Conservation (phyloP, 1,140 invertebrate genomes). For the Pinna nobilis region DNA sequence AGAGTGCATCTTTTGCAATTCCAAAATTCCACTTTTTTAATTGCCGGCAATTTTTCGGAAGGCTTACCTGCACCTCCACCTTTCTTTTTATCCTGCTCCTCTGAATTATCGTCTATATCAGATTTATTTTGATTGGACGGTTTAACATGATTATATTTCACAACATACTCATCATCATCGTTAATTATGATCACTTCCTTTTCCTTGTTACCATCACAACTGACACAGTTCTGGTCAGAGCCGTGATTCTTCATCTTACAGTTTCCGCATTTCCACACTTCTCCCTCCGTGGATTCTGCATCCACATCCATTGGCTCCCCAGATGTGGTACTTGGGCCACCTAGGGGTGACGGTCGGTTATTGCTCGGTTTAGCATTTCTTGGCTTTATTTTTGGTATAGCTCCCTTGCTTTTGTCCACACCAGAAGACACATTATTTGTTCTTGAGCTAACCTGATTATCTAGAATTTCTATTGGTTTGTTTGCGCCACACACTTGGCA, state of each 20-base stretch:
- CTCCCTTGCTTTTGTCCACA: slow-evolving; percentile 17
- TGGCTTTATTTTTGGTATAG: slow-evolving; percentile 24
- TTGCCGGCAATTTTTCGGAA: too few species aligned
- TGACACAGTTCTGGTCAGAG: slow-evolving; percentile 28
- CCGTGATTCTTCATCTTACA: slow-evolving; percentile 51
- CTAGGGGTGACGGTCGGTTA: neutral
- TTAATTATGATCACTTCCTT: slow-evolving; percentile 43
- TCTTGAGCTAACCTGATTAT: too few species aligned
- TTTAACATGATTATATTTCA: slow-evolving; percentile 35
- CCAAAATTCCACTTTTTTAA: slow-evolving; percentile 33
- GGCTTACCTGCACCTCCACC: neutral
- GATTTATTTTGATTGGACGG: slow-evolving; percentile 4
- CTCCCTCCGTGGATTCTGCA: neutral
- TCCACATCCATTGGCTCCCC: slow-evolving; percentile 12
- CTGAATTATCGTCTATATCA: neutral
- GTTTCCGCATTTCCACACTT: slow-evolving; percentile 53
- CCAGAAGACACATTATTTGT: neutral
- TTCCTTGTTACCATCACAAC: slow-evolving; percentile 24
- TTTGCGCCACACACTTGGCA: slow-evolving; percentile 7
- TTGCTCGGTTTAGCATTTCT: slow-evolving; percentile 1
- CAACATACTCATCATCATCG: slow-evolving; percentile 44
- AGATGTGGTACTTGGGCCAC: neutral
- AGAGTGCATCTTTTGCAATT: slow-evolving; percentile 52
- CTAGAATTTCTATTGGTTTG: too few species aligned
- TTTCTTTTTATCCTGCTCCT: neutral